phyloP scores from a whole-genome alignment of 2,113 vertebrate genomes.

The Nothocercus julius region DNA sequence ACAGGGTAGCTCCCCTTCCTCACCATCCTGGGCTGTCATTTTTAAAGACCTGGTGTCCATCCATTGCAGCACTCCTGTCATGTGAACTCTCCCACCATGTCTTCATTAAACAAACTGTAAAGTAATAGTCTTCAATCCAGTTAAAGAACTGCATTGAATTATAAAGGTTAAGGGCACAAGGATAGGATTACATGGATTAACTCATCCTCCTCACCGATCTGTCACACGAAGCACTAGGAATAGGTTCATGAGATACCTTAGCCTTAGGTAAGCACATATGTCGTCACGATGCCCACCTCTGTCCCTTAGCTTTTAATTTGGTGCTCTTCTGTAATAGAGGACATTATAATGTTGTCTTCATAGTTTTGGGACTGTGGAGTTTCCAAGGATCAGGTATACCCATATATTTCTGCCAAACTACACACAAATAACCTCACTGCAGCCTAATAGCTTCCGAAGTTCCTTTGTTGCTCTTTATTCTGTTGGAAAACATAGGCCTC shows the following conservation, averaged over 20 bases:
- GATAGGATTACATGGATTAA: neutral
- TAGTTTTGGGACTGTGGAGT: neutral
- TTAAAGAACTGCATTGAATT: neutral
- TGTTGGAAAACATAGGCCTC: neutral
- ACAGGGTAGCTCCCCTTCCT: too few relatives aligned
- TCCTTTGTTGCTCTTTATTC: neutral
- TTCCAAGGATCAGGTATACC: neutral
- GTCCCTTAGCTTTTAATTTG: neutral
- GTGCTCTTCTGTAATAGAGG: neutral
- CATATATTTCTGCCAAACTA: neutral
- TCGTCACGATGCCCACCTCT: neutral
- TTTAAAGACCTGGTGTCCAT: too few relatives aligned
- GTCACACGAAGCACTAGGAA: neutral
- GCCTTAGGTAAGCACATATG: neutral
- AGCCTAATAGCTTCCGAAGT: neutral
- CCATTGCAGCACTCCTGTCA: too few relatives aligned
- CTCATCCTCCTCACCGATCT: neutral
- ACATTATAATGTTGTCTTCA: neutral
- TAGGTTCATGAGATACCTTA: neutral
- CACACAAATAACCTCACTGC: neutral
- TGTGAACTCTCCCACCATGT: too few relatives aligned
- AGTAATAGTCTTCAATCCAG: neutral
- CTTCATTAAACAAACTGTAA: neutral
- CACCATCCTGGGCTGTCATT: too few relatives aligned
- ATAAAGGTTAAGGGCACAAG: neutral